Evolutionary conservation across 2,888 invertebrate species (phyloP).

Genomic region (Urechis unicinctus): DNA sequence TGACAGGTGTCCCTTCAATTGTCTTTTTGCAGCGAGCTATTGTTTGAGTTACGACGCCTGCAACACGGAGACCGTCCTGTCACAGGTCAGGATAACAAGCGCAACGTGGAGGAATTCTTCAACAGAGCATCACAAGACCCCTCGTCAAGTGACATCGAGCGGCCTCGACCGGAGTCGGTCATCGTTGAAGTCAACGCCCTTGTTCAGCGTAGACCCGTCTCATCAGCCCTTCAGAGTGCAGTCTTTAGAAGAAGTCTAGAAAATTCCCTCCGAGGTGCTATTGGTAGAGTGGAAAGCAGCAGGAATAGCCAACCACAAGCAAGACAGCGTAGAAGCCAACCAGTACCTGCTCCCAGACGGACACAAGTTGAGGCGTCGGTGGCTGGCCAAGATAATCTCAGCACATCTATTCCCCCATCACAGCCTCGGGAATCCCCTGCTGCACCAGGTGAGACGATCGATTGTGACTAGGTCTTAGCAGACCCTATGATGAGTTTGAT

Average conservation of each 20-base stretch:
- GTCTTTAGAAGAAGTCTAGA: conserved; percentile 39
- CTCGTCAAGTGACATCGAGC: conserved; percentile 19
- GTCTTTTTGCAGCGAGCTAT: conserved; percentile 37
- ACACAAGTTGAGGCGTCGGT: not conserved
- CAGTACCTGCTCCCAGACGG: not conserved
- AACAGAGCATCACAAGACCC: not conserved
- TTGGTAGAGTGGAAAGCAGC: not conserved
- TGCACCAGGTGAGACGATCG: no score
- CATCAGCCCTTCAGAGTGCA: conserved; percentile 33
- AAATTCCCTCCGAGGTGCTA: conserved; percentile 30
- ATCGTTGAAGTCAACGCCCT: conserved; percentile 45
- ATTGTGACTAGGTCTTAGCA: no score
- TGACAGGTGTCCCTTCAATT: no score
- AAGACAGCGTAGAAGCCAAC: not conserved
- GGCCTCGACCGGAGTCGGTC: conserved; percentile 39
- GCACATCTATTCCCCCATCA: no score
- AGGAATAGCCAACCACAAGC: not conserved
- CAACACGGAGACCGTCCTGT: conserved; percentile 41
- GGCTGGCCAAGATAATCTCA: no score
- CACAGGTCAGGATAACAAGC: conserved; percentile 32
- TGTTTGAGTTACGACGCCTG: conserved; percentile 39
- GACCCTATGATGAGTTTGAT: no score
- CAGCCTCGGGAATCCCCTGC: no score
- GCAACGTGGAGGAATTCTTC: conserved; percentile 35
- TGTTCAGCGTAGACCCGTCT: conserved; percentile 43